A percentile compares a stretch with the other conserved stretches of the same genome.
phyloP scores from a whole-genome alignment of 2,113 vertebrate genomes.

The Tamias sibiricus region DNA sequence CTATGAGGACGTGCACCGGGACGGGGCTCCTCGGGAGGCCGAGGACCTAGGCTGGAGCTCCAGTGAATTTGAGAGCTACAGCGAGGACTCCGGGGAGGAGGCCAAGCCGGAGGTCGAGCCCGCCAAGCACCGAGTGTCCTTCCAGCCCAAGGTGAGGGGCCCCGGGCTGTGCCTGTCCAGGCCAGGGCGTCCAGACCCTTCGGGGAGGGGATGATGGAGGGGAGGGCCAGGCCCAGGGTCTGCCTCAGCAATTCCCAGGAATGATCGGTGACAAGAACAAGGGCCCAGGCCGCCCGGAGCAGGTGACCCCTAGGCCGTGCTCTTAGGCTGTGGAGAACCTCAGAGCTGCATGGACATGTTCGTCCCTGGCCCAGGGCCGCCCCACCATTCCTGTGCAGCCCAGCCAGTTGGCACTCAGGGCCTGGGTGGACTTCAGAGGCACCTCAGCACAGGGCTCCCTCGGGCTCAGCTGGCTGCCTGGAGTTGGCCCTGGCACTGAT shows the following conservation, averaged over 20 bases:
- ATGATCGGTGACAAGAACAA: accelerated
- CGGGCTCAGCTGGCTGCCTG: accelerated
- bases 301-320: accelerated
- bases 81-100: constrained; percentile 93
- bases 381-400: background rate
- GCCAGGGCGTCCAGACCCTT: background rate
- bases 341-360: accelerated
- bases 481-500: accelerated
- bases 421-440: background rate
- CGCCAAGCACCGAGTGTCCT: constrained; percentile 83
- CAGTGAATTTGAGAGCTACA: constrained; percentile 98
- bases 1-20: constrained; percentile 90
- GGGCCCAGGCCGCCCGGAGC: background rate
- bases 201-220: accelerated
- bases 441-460: background rate
- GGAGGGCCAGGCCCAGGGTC: background rate
- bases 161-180: accelerated
- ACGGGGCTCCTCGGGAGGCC: constrained; percentile 2
- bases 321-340: background rate
- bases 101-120: constrained; percentile 83
- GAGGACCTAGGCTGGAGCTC: constrained; percentile 95
- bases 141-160: constrained; percentile 88
- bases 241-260: background rate
- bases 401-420: accelerated
- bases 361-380: background rate